Base-by-base conservation (phyloP, 2,797 vertebrate genomes). In the Steatocranus sp. region DNA sequence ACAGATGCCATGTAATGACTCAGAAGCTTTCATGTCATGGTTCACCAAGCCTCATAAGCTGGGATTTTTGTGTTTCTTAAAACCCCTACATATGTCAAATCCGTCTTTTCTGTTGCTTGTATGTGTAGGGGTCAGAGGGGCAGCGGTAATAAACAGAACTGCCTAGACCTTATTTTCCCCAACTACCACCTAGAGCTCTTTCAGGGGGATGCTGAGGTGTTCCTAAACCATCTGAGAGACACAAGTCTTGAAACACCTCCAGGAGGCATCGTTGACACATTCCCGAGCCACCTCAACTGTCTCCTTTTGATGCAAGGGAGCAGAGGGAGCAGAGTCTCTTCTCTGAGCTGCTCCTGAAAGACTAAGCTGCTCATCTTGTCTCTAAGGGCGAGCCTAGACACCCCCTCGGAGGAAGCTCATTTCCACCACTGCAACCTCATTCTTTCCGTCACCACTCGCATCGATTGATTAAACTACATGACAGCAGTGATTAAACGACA, bases 1-100 rank as follows among this genome's bases (percentile, higher is more conserved):
- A 86, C 56, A 90, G 68, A 76, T 27, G 50, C n/a, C 9, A 53
- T 75, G 75, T 84, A 88, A 88, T 81, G 51, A 85, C 85, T 79
- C 32, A 23, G 17, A 84, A 54, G 82, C 51, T 78, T 83, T 78
- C 20, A 34, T 54, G 83, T 68, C 49, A 61, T 43, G 76, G 70
- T 78, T 80, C 49, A 83, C 87, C 61, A 86, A 54, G 68, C 77
- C 20, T 43, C 23, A 85, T 51, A 82, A 27, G 73, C 18, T 7
- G 3, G 3, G 32, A 43, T 63, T 54, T 81, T 11, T 74, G 18
- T 38, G 27, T 76, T 25, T 79, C 20, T 48, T 73, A 73, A 48
- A 48, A 18, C 25, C 11, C 43, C 27, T 63, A 43, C 2, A 32
- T 48, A n/a, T 48, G 41, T 70, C 63, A 70, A 27, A 48, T 32